Evolutionary conservation across 2,797 vertebrate genomes (phyloP).

Genomic region (Eleutherodactylus coqui): DNA sequence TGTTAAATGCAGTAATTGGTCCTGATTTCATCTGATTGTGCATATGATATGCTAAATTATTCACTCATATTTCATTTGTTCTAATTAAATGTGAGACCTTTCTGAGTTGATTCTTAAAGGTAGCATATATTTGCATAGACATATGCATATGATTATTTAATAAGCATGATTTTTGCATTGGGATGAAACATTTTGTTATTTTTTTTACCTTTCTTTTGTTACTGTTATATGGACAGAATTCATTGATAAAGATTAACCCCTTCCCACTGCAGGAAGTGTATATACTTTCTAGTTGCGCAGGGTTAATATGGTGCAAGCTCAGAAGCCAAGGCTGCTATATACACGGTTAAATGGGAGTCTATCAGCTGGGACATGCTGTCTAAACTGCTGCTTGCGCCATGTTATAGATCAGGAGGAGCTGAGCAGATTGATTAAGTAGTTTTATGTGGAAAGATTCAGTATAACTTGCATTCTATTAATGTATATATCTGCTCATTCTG

Average conservation of each 20-base stretch:
- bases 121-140: slow-evolving; percentile 12
- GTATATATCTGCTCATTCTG: no score
- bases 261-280: no score
- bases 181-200: background rate
- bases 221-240: background rate
- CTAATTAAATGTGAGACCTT: slow-evolving; percentile 19
- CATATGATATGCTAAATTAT: slow-evolving; percentile 25
- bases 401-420: no score
- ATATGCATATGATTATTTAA: slow-evolving; percentile 1
- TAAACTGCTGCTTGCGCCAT: no score
- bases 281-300: no score
- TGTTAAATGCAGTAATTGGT: background rate
- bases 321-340: no score
- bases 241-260: background rate
- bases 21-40: background rate
- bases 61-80: slow-evolving; percentile 6
- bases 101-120: slow-evolving; percentile 1
- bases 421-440: no score
- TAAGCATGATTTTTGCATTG: background rate
- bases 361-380: no score
- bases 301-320: no score
- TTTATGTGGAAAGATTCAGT: no score
- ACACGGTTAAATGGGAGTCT: no score
- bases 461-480: no score
- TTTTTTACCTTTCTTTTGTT: background rate